phyloP scores from a whole-genome alignment of 2,113 vertebrate genomes.

The Rhinolophus ferrumequinum region DNA sequence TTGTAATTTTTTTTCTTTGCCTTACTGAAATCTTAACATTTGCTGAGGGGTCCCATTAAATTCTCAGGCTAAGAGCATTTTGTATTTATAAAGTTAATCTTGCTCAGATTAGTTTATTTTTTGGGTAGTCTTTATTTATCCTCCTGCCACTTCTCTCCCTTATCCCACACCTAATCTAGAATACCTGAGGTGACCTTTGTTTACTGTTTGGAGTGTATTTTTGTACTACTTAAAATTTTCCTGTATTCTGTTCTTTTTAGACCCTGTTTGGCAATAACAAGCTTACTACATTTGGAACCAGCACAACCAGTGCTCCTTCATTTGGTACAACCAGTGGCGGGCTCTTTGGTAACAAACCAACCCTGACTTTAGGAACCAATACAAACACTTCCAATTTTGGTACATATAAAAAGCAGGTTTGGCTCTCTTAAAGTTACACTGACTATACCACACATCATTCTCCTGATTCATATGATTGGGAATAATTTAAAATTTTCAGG shows the following conservation, averaged over 20 bases:
- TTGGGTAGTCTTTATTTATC: not conserved
- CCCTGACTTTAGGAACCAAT: constrained; percentile 88
- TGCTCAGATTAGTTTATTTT: constrained; percentile 17
- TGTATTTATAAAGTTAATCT: not conserved
- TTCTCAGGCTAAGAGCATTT: not conserved
- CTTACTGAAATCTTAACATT: constrained; percentile 9
- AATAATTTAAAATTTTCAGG: constrained; percentile 56
- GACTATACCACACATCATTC: constrained; percentile 72
- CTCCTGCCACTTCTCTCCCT: not conserved
- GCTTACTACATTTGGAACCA: constrained; percentile 93
- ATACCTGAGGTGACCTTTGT: not conserved
- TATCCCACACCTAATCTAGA: not conserved
- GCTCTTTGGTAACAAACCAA: constrained; percentile 93
- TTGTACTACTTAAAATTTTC: not conserved
- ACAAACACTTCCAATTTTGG: constrained; percentile 88
- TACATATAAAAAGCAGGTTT: constrained; percentile 76
- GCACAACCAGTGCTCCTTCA: constrained; percentile 95
- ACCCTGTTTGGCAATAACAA: constrained; percentile 95
- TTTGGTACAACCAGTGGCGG: constrained; percentile 93
- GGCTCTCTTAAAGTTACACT: constrained; percentile 63
- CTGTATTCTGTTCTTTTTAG: constrained; percentile 81
- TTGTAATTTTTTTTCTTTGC: not conserved
- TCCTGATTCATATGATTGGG: constrained; percentile 9
- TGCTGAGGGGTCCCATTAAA: not conserved
- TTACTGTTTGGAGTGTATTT: not conserved